Evolutionary conservation across 92 coral and sea anemone genomes (phyloP).

Genomic region (Palythoa grandiflora): DNA sequence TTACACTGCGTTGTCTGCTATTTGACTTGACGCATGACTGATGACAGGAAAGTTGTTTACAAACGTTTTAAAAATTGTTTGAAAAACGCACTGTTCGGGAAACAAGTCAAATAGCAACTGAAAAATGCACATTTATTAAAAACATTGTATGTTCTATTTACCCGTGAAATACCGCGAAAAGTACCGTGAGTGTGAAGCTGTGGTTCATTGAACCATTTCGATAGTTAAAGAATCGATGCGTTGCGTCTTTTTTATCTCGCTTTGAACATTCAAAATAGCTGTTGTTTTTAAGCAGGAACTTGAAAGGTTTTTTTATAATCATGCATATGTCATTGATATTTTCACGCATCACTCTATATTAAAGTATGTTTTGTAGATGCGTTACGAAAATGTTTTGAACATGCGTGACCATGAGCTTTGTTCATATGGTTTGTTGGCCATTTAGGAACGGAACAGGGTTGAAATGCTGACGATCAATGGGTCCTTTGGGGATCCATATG

Average conservation of each 20-base stretch:
- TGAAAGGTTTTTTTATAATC: background rate
- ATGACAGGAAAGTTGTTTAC: background rate
- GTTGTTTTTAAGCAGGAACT: background rate
- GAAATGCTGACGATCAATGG: constrained; percentile 80
- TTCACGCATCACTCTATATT: background rate
- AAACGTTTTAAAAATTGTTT: background rate
- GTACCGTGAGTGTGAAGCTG: background rate
- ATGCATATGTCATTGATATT: background rate
- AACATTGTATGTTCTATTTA: background rate
- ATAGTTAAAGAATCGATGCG: background rate
- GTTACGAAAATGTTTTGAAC: background rate
- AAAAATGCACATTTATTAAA: constrained; percentile 30
- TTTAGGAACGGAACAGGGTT: constrained; percentile 53
- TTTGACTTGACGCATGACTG: background rate
- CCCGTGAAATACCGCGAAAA: constrained; percentile 4
- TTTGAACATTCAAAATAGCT: too few species aligned
- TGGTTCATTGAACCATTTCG: background rate
- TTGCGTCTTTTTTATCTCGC: too few species aligned
- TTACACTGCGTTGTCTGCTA: background rate
- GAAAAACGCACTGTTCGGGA: background rate
- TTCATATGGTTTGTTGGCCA: too few species aligned
- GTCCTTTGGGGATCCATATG: constrained; percentile 73
- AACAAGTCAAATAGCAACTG: constrained; percentile 19
- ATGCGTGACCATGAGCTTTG: background rate
- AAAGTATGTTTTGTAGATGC: background rate